Conservation (phyloP, 2,797 vertebrate genomes). For the Hydrophis major region DNA sequence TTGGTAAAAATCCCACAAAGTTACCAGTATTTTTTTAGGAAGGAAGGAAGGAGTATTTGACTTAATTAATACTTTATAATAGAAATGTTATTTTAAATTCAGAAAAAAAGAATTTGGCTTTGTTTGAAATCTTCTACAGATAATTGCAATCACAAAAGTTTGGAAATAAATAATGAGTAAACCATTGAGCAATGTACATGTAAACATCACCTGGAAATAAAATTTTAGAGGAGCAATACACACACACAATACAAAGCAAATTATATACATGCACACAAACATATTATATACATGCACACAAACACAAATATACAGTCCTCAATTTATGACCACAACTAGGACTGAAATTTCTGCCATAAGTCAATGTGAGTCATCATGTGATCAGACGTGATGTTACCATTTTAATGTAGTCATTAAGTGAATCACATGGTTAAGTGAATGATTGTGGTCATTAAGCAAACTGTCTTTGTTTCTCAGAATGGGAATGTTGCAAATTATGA, state of each 20-base stretch:
- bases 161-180: conserved; percentile 86
- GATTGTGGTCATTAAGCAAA: neutral
- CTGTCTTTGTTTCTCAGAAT: neutral
- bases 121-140: conserved; percentile 80
- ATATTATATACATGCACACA: neutral
- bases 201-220: conserved; percentile 69
- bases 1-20: conserved; percentile 39
- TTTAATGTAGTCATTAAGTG: neutral
- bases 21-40: conserved; percentile 46
- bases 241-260: neutral
- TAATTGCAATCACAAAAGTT: conserved; percentile 80
- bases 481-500: neutral
- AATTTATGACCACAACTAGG: neutral
- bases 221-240: conserved; percentile 31
- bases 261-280: neutral
- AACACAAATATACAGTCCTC: neutral
- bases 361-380: neutral
- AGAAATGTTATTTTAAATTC: conserved; percentile 66
- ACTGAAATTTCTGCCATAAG: neutral
- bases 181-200: conserved; percentile 78
- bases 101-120: conserved; percentile 60
- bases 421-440: neutral
- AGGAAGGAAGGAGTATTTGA: conserved; percentile 39
- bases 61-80: conserved; percentile 60
- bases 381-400: neutral